These are phyloP conservation scores for Druon quercuslanigerum DNA, from an alignment of 1,140 invertebrate species.

Conservation along the genomic window DNA sequence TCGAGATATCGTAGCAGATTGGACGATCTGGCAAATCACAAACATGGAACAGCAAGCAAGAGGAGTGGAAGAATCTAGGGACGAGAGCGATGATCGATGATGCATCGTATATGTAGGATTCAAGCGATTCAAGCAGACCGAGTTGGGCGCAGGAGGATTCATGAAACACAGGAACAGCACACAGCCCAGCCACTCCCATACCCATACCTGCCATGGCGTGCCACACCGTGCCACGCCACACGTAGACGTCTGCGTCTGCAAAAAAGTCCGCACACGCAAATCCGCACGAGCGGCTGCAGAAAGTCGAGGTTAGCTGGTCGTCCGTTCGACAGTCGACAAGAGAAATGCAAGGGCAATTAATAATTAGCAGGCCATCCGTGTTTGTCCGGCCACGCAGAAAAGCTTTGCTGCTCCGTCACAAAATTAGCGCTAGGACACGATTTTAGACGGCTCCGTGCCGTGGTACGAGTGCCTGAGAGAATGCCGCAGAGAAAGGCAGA, in stretches of 20 bases:
- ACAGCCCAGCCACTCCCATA: conserved; percentile 8
- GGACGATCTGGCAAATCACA: neutral
- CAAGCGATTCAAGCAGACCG: neutral
- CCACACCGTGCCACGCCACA: conserved; percentile 25
- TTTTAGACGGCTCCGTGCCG: conserved; percentile 37
- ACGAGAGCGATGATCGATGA: conserved; percentile 16
- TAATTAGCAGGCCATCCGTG: conserved; percentile 40
- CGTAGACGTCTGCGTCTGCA: conserved; percentile 47
- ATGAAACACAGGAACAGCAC: too few relatives aligned
- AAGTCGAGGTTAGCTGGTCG: conserved; percentile 17
- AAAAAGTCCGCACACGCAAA: conserved; percentile 60
- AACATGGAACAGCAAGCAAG: neutral
- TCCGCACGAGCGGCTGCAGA: conserved; percentile 34
- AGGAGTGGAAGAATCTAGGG: neutral
- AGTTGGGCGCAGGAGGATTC: neutral
- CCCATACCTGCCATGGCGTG: conserved; percentile 10
- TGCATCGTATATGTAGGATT: neutral
- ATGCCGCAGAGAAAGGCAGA: conserved; percentile 33
- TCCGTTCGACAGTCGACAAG: conserved; percentile 29
- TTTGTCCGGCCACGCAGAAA: conserved; percentile 8
- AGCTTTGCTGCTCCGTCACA: conserved; percentile 33
- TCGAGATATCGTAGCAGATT: too few relatives aligned
- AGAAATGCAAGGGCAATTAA: conserved; percentile 47
- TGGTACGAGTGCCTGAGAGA: conserved; percentile 37
- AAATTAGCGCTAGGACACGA: conserved; percentile 41